Conservation (phyloP, 2,797 vertebrate genomes). For the Artibeus jamaicensis region DNA sequence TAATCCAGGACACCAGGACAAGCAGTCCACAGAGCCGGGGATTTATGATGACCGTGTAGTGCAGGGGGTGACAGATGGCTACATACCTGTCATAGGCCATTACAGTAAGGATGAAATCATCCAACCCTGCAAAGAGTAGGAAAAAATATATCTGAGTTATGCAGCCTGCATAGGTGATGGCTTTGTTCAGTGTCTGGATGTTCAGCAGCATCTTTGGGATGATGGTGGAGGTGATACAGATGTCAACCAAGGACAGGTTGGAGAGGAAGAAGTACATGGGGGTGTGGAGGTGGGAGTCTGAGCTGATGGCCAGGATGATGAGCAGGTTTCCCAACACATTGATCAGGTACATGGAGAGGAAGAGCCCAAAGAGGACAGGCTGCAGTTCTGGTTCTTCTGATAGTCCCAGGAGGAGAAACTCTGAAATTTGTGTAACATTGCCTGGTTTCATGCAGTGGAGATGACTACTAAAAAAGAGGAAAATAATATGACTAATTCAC, state of each 20-base stretch:
- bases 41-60: constrained; percentile 7
- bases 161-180: neutral
- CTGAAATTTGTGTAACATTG: constrained; percentile 10
- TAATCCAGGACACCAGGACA: neutral
- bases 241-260: too few relatives aligned
- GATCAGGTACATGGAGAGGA: constrained; percentile 27
- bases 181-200: too few relatives aligned
- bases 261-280: too few relatives aligned
- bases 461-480: neutral
- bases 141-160: constrained; percentile 64
- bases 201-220: too few relatives aligned
- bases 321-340: constrained; percentile 55
- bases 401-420: constrained; percentile 58
- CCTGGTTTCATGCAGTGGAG: neutral
- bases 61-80: too few relatives aligned
- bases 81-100: too few relatives aligned
- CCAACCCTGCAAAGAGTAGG: constrained; percentile 1
- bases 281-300: too few relatives aligned
- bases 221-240: too few relatives aligned
- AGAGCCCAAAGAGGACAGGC: neutral
- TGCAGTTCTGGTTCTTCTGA: constrained; percentile 10
- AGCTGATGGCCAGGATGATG: neutral
- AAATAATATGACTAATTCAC: neutral
- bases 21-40: constrained; percentile 14
- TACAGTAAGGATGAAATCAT: too few relatives aligned